A percentile compares a stretch with the other conserved stretches of the same genome.
Conservation (phyloP, 1,140 invertebrate species). For the Listronotus bonariensis region DNA sequence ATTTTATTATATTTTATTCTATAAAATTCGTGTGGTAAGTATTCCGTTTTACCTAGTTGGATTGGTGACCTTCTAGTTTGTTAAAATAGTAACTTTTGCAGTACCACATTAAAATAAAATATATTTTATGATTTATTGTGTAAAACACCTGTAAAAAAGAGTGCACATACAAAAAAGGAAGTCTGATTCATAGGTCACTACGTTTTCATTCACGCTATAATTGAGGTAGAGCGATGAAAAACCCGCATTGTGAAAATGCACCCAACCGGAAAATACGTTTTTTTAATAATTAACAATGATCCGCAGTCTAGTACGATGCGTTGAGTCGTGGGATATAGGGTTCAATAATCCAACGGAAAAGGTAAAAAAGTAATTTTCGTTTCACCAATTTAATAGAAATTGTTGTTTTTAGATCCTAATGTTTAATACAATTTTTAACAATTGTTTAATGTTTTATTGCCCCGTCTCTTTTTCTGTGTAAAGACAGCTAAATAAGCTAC, state of each 20-base stretch:
- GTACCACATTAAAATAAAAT: too few relatives aligned
- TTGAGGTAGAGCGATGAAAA: conserved; percentile 5
- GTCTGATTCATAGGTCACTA: conserved; percentile 8
- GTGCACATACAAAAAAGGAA: conserved; percentile 2
- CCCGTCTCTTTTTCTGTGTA: too few relatives aligned
- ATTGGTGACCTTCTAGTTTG: too few relatives aligned
- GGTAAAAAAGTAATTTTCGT: not conserved
- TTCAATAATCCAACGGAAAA: not conserved
- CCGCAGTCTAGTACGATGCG: not conserved
- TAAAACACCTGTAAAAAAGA: not conserved
- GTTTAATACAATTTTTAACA: too few relatives aligned
- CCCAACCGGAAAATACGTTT: conserved; percentile 1
- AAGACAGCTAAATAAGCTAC: too few relatives aligned
- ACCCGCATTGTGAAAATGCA: conserved; percentile 7
- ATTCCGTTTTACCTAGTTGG: too few relatives aligned
- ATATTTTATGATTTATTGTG: not conserved
- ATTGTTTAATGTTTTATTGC: too few relatives aligned
- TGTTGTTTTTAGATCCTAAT: not conserved
- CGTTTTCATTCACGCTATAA: conserved; percentile 7
- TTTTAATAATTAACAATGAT: conserved; percentile 1
- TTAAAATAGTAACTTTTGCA: too few relatives aligned
- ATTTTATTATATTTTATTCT: too few relatives aligned
- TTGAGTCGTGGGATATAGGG: not conserved
- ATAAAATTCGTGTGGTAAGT: too few relatives aligned
- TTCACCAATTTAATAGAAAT: not conserved